Percentiles rank a stretch among this genome's conserved stretches.
Conservation (phyloP, 2,888 invertebrate genomes). For the Stomorhina lunata region DNA sequence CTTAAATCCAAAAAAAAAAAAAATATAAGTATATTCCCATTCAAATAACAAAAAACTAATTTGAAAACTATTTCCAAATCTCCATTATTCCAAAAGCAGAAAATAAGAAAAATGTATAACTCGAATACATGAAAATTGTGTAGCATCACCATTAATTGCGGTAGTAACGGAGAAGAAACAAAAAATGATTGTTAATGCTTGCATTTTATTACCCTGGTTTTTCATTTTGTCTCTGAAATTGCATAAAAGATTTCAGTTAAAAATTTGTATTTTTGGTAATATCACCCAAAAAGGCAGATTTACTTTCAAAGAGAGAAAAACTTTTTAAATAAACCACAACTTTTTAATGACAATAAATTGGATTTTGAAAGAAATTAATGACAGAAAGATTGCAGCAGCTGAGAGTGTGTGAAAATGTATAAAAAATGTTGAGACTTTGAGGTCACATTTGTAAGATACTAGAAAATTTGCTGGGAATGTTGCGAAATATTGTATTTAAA, state of each 20-base stretch:
- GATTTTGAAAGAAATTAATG: conserved; percentile 57
- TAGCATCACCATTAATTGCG: conserved; percentile 15
- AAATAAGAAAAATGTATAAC: background rate
- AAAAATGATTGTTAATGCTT: conserved; percentile 43
- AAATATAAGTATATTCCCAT: background rate
- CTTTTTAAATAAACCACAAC: too few species aligned
- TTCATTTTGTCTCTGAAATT: conserved; percentile 32
- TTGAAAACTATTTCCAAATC: background rate
- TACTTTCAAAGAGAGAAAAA: conserved; percentile 2
- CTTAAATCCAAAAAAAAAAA: background rate
- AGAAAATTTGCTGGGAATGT: too few species aligned
- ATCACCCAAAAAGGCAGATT: background rate
- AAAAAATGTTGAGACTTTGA: too few species aligned
- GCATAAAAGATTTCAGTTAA: background rate
- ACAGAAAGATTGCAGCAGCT: conserved; percentile 11
- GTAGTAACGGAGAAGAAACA: background rate
- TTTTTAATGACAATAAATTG: conserved; percentile 57
- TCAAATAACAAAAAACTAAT: conserved; percentile 8
- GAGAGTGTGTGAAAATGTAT: conserved; percentile 35
- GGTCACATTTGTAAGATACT: too few species aligned
- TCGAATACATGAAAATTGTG: background rate
- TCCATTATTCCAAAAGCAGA: background rate
- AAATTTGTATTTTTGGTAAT: conserved; percentile 44
- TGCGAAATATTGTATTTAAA: too few species aligned
- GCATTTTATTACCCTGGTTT: conserved; percentile 59